phyloP scores from a whole-genome alignment of 2,113 vertebrate species.

The Struthio camelus region DNA sequence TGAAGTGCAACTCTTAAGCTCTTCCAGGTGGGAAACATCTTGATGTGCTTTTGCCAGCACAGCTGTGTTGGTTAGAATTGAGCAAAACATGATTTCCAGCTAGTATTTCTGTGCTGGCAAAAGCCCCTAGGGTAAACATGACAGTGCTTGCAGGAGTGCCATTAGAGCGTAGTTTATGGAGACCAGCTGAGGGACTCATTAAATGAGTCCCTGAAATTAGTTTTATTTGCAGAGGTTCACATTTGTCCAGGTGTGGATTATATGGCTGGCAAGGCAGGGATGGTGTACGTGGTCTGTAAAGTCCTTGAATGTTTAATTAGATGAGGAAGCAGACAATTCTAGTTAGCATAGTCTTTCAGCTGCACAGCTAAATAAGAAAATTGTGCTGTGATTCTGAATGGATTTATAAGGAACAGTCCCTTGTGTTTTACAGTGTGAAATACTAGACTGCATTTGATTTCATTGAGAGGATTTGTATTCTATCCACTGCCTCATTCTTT shows the following conservation, averaged over 20 bases:
- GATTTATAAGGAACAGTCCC: fast-evolving
- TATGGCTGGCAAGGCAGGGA: background rate
- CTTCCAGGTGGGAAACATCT: background rate
- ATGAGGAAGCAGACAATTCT: background rate
- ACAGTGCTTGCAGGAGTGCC: fast-evolving
- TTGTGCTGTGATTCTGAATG: background rate
- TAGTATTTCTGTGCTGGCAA: background rate
- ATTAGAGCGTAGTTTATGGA: fast-evolving
- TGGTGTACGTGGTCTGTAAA: background rate
- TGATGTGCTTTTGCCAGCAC: background rate
- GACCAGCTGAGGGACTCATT: background rate
- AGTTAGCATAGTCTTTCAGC: background rate
- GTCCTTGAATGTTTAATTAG: background rate
- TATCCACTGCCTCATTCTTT: background rate
- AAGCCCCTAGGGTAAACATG: fast-evolving
- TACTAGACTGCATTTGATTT: background rate
- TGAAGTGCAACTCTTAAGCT: too few species aligned
- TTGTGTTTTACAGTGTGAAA: background rate
- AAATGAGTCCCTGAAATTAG: fast-evolving
- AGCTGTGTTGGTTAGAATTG: background rate
- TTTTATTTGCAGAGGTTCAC: background rate
- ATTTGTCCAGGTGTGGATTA: fast-evolving
- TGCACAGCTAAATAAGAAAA: fast-evolving
- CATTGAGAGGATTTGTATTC: background rate
- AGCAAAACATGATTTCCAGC: background rate